Base-by-base conservation (phyloP, 1,140 invertebrate genomes). In the Pristionchus pacificus region DNA sequence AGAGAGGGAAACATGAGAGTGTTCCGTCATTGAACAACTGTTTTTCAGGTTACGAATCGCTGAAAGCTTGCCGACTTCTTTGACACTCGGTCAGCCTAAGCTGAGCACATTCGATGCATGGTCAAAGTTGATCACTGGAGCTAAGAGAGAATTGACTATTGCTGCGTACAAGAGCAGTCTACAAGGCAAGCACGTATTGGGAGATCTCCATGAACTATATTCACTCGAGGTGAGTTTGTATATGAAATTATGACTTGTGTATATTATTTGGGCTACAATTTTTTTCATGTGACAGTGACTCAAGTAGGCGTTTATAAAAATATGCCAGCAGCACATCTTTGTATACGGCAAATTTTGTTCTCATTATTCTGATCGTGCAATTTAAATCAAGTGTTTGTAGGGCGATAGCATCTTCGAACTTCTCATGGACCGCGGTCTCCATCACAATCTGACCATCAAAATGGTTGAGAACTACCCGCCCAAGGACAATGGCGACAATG, bases 401-500 rank as follows among this genome's bases (percentile, higher is more conserved):
- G 80, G 80, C 1, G 81, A 81, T 58, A 19, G 38, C 27, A 77
- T 81, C 30, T 82, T 69, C 59, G 72, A 83, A 15, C 55, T 59
- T 13, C 57, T 82, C 19, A 55, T 73, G 31, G 55, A 74, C 25
- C 73, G 72, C 0, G 80, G 79, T 19, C 67, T 71, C 13, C 58
- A 67, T 1, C 65, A 79, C 64, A 74, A 78, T 27, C 62, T 82
- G 0, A 29, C 60, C 14, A 78, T 82, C 32, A 70, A 72, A 62
- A 83, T 82, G 78, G 79, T 82, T 0, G 81, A 82, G 32, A 82
- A 82, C 60, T 78, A 70, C 57, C 78, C 78, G 3, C 77, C 82
- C 19, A 84, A 84, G 60, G 81, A 82, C 70, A 77, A 78, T 33
- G 81, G 81, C 14, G 81, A 82, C 65, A 82, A 82, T 63, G 81